Conservation (phyloP, 2,797 vertebrate species). For the Lepidocolaptes lacrymiger region DNA sequence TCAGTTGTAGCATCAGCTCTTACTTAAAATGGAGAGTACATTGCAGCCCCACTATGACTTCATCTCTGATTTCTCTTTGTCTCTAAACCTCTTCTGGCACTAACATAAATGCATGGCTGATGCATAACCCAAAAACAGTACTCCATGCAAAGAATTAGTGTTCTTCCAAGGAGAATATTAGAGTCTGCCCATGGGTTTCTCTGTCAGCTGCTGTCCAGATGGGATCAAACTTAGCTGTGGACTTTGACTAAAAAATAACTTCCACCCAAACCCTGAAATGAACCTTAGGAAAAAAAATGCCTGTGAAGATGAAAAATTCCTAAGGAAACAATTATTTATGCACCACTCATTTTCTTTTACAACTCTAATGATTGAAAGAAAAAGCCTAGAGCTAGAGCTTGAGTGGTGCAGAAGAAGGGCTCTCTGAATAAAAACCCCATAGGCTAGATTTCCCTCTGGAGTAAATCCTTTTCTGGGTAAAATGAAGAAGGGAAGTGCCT, state of each 20-base stretch:
- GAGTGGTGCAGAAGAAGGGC: neutral
- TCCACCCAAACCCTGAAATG: neutral
- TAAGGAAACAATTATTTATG: conserved; percentile 50
- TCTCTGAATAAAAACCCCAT: neutral
- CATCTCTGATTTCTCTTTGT: neutral
- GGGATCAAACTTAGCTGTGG: neutral
- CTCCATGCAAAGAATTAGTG: neutral
- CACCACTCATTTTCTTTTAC: conserved; percentile 15
- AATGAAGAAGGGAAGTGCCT: neutral
- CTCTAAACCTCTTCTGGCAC: neutral
- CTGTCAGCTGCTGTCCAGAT: neutral
- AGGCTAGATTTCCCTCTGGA: neutral
- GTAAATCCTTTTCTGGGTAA: conserved; percentile 1
- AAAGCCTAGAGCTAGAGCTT: neutral
- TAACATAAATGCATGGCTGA: neutral
- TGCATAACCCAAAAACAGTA: neutral
- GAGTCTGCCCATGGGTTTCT: neutral
- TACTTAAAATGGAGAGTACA: neutral
- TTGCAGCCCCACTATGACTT: neutral
- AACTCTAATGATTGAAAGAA: conserved; percentile 7
- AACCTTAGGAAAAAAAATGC: neutral
- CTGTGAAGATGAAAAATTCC: conserved; percentile 11
- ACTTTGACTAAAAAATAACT: conserved; percentile 20
- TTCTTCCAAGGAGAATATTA: neutral
- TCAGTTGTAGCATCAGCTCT: neutral